A percentile compares a stretch with the other conserved stretches of the same genome.
These are phyloP conservation scores for Notiomystis cincta DNA, from an alignment of 2,113 vertebrate genomes.

Conservation along the genomic window DNA sequence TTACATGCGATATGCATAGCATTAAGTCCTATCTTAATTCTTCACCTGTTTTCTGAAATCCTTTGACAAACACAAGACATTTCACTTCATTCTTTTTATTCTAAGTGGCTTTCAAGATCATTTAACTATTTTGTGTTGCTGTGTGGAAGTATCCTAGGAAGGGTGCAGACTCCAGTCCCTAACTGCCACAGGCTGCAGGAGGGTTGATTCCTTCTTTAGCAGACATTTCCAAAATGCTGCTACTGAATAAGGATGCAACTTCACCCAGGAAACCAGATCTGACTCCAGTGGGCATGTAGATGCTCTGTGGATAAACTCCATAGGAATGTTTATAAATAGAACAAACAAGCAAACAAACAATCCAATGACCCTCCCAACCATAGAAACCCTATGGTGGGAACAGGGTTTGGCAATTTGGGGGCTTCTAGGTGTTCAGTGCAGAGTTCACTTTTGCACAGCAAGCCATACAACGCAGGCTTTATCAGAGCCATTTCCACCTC, in stretches of 20 bases:
- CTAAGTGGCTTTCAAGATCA: neutral
- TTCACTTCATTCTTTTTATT: neutral
- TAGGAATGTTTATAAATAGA: constrained; percentile 23
- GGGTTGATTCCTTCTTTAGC: neutral
- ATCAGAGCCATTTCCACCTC: neutral
- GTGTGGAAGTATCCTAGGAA: neutral
- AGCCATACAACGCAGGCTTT: neutral
- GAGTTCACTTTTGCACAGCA: neutral
- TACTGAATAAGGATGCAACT: neutral
- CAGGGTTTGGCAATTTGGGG: rapidly evolving
- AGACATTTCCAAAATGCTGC: neutral
- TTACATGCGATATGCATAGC: neutral
- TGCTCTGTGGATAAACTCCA: neutral
- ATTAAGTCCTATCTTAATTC: constrained; percentile 23
- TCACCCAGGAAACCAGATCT: constrained; percentile 20
- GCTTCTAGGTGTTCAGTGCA: neutral
- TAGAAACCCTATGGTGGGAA: neutral
- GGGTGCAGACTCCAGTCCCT: neutral
- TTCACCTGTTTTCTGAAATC: constrained; percentile 49
- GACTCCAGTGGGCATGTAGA: neutral
- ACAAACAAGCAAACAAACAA: constrained; percentile 8
- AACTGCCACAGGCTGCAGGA: neutral
- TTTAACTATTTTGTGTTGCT: neutral
- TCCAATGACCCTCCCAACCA: neutral
- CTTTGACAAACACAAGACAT: constrained; percentile 17